Conservation (phyloP, 1,140 invertebrate species). For the Andricus grossulariae region DNA sequence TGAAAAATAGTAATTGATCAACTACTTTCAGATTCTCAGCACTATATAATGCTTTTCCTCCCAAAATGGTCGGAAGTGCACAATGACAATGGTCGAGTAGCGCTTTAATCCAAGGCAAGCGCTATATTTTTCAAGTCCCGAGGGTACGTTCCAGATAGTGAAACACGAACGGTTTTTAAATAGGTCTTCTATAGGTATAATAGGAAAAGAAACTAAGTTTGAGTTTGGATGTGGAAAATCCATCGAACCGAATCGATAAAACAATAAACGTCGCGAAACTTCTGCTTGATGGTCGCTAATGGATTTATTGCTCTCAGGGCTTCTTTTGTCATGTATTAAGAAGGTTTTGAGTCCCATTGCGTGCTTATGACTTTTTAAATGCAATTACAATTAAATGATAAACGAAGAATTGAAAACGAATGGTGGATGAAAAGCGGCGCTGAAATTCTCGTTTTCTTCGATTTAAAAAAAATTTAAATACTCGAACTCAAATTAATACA, state of each 20-base stretch:
- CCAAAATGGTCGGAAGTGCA: constrained; percentile 16
- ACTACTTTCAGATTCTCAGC: background rate
- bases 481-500: too few species aligned
- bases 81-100: constrained; percentile 25
- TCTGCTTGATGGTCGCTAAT: constrained; percentile 58
- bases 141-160: constrained; percentile 11
- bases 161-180: constrained; percentile 11
- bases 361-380: constrained; percentile 13
- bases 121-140: constrained; percentile 1
- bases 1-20: too few species aligned
- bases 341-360: background rate
- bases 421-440: background rate
- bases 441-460: background rate
- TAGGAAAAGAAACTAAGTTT: constrained; percentile 39
- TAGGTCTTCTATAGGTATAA: constrained; percentile 7
- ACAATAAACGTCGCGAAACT: constrained; percentile 47
- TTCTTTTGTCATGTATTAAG: background rate
- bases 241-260: constrained; percentile 54
- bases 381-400: background rate
- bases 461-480: too few species aligned
- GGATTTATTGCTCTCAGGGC: constrained; percentile 19
- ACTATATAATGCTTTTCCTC: background rate
- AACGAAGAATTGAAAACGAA: background rate
- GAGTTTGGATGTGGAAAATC: constrained; percentile 55
- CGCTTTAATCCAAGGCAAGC: constrained; percentile 18